phyloP scores from a whole-genome alignment of 2,888 invertebrate genomes.

The Luperina nickerlii region DNA sequence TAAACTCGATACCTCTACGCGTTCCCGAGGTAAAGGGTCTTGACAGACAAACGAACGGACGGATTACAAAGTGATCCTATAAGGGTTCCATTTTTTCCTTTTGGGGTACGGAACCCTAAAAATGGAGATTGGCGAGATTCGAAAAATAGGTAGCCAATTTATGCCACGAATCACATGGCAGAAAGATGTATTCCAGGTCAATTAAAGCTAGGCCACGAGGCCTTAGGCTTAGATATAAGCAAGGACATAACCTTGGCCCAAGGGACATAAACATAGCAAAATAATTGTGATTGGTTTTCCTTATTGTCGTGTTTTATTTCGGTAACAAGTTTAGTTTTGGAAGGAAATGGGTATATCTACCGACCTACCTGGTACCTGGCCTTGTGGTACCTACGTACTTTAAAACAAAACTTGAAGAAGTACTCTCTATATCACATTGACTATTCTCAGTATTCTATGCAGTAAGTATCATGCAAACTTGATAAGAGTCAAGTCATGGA shows the following conservation, averaged over 20 bases:
- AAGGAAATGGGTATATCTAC: neutral
- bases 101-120: too few relatives aligned
- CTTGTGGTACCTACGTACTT: neutral
- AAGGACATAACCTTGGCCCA: conserved; percentile 28
- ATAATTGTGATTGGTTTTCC: conserved; percentile 17
- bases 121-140: neutral
- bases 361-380: too few relatives aligned
- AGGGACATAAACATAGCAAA: neutral
- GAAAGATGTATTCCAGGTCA: conserved; percentile 2
- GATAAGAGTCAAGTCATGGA: neutral
- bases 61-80: too few relatives aligned
- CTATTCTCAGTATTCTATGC: neutral
- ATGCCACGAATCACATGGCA: neutral
- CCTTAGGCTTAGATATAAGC: conserved; percentile 5
- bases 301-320: conserved; percentile 1
- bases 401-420: neutral
- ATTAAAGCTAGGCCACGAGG: neutral
- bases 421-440: neutral
- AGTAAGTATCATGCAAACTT: neutral
- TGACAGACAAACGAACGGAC: too few relatives aligned
- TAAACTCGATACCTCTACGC: too few relatives aligned
- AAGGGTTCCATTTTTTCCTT: too few relatives aligned
- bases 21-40: too few relatives aligned
- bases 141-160: neutral
- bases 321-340: neutral